Evolutionary conservation across 2,888 invertebrate genomes (phyloP), one percentile per base, ranked within the genome.

Genomic region (Andrena dorsata): DNA sequence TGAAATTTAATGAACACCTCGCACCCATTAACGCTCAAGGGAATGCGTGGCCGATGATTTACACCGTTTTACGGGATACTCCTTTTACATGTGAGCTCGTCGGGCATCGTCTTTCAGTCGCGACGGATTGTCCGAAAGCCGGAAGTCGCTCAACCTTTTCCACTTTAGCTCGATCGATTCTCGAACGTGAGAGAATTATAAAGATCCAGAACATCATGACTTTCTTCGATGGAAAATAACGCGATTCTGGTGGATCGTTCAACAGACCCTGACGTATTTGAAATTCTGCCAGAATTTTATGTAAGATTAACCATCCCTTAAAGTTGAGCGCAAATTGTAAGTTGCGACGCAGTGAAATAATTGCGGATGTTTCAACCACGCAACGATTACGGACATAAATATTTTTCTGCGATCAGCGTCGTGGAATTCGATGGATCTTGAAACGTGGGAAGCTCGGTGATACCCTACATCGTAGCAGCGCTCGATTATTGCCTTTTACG

Each of bases 391-490:
- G 47, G 41, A 20, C 35, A n/a, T 60, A 61, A 60, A 32, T 41
- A 56, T 71, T 70, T 60, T 49, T 49, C 26, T 63, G 30, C 20
- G 30, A 60, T 68, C 71, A 23, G 6, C 63, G 2, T 13, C 23
- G n/a, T 56, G 76, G 80, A 80, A 75, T 80, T 84, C 74, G 64
- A 83, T 69, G 80, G 86, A 87, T 90, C 89, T 88, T 78, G 87
- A 87, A 86, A 90, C 90, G 90, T 90, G 90, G 87, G 90, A 90
- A 90, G 86, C 83, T 69, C 83, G 83, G 72, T 53, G 70, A 82
- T 65, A 66, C 83, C 35, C 10, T 47, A 35, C 69, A 76, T 70
- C 60, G 66, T 32, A 26, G 65, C 47, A 20, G 32, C 60, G 16
- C 73, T 66, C 80, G 85, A 88, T 87, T 88, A 90, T 85, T 85